Base-by-base conservation (phyloP, 2,113 vertebrate genomes). In the Neotragus moschatus region DNA sequence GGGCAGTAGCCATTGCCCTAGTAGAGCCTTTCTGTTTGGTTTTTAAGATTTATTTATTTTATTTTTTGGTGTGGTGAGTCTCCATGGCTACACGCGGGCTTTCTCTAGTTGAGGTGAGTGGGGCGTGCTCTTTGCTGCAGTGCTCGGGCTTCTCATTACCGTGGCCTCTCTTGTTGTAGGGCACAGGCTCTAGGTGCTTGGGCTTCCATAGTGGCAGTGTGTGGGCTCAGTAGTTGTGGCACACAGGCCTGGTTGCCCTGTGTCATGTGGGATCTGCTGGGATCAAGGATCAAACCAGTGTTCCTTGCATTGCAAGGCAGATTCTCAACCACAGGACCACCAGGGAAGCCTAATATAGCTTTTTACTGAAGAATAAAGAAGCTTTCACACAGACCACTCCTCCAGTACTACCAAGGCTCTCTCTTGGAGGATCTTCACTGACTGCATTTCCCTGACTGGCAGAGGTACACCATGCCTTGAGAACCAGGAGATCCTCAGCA, bases 21-120 rank as follows among this genome's bases (percentile, higher is more conserved):
- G 5, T 23, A 36, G n/a, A 70, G n/a, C 17, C 10, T 70, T 70
- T 6, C 12, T 23, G 63, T 70, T 36, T 70, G 36, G 9, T 36
- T 12, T 70, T 36, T 36, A 70, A 6, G 63, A 5, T 21, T 70
- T 36, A 70, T 36, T 70, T 3, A 36, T 36, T 70, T 70, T 36
- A 21, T 23, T 36, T 36, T 21, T 36, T 70, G n/a, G n/a, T 70
- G 63, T 36, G n/a, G 17, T 21, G 19, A 23, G 63, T 36, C 19
- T 36, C 63, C 9, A 0, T 70, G 21, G 63, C n/a, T 70, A 0
- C 2, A 0, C 4, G 2, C 12, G 63, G n/a, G n/a, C 63, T 70
- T 70, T 36, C n/a, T 70, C n/a, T 36, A 6, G n/a, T 23, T 23
- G n/a, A 21, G 63, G 63, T 0, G 0, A 70, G 17, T 10, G n/a